Evolutionary conservation across 2,797 vertebrate genomes (phyloP).

Genomic region (Mormyrops boulengeri): DNA sequence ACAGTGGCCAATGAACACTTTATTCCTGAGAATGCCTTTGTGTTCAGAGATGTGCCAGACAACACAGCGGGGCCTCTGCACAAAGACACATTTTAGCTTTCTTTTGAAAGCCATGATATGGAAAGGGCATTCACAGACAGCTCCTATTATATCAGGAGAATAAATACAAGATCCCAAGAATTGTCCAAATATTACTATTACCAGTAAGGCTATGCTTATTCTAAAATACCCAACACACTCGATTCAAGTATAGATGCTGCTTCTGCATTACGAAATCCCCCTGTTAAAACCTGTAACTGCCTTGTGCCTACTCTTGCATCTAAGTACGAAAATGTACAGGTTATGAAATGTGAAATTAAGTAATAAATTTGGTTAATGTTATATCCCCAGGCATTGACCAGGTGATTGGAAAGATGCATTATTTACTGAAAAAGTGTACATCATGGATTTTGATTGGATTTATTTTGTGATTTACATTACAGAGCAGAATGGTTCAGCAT

Average conservation of each 20-base stretch:
- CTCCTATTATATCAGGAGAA: not conserved
- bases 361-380: not conserved
- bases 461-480: not conserved
- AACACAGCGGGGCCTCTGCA: not conserved
- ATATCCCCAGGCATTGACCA: not conserved
- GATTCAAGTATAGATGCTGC: not conserved
- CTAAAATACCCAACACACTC: not conserved
- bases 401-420: not conserved
- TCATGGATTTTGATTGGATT: not conserved
- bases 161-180: not conserved
- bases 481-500: not conserved
- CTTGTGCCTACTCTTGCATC: not conserved
- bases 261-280: not conserved
- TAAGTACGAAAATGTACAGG: not conserved
- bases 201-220: not conserved
- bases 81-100: not conserved
- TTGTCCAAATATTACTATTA: not conserved
- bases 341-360: not conserved
- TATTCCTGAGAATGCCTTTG: slow-evolving; percentile 19
- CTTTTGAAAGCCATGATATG: not conserved
- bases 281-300: not conserved
- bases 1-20: slow-evolving; percentile 16
- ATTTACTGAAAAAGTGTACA: not conserved
- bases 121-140: not conserved
- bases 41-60: slow-evolving; percentile 16